Evolutionary conservation across 2,888 invertebrate species (phyloP).

Genomic region (Elegia similella): DNA sequence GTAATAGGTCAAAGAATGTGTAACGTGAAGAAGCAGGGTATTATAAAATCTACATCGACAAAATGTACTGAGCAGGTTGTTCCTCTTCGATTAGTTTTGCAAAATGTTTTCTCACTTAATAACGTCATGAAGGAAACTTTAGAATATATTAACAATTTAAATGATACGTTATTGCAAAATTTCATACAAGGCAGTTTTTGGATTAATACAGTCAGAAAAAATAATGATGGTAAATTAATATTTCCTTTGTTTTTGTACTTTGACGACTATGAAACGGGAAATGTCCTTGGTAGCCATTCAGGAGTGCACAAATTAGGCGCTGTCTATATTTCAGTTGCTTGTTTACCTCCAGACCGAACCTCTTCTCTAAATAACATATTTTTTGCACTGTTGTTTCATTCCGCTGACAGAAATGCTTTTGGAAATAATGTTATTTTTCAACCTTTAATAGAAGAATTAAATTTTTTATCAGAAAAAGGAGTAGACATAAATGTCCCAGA

Average conservation of each 20-base stretch:
- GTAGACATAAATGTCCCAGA: no score
- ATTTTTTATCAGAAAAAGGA: no score
- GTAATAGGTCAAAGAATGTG: no score
- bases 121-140: not conserved
- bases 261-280: not conserved
- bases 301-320: not conserved
- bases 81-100: no score
- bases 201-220: not conserved
- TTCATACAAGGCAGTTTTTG: not conserved
- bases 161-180: not conserved
- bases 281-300: not conserved
- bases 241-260: not conserved
- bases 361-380: not conserved
- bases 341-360: not conserved
- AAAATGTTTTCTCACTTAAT: no score
- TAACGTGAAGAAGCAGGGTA: no score
- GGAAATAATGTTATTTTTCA: not conserved
- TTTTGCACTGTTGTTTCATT: not conserved
- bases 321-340: not conserved
- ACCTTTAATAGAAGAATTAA: not conserved
- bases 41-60: no score
- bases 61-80: no score
- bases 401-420: not conserved
- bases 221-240: not conserved
- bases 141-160: not conserved